Percentiles rank a stretch among this genome's conserved stretches.
These are phyloP conservation scores for Epirrita christyi DNA, from an alignment of 2,888 invertebrate species.

Conservation along the genomic window DNA sequence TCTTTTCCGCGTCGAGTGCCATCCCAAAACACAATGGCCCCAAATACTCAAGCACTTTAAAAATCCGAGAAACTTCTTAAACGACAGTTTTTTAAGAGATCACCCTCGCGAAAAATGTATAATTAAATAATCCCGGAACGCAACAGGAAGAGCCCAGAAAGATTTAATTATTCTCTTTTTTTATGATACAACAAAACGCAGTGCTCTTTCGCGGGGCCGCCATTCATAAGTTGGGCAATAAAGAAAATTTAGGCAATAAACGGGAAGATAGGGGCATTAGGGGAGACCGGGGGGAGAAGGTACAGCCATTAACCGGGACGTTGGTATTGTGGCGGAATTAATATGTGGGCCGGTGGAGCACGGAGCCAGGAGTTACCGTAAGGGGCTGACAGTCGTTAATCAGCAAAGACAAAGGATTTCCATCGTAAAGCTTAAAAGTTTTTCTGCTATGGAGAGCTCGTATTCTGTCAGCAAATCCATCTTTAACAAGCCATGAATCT, in stretches of 20 bases:
- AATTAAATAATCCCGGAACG: conserved; percentile 46
- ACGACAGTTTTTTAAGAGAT: conserved; percentile 44
- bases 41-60: conserved; percentile 34
- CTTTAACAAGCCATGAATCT: too few species aligned
- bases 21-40: conserved; percentile 29
- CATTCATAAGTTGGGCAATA: conserved; percentile 63
- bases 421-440: too few species aligned
- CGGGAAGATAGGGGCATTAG: conserved; percentile 50
- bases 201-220: conserved; percentile 33
- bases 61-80: conserved; percentile 36
- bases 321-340: conserved; percentile 59
- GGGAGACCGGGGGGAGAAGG: conserved; percentile 40
- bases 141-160: conserved; percentile 43
- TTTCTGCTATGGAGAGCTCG: too few species aligned
- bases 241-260: conserved; percentile 65
- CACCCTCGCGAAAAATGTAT: conserved; percentile 41
- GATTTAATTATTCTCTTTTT: conserved; percentile 56
- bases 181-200: conserved; percentile 44
- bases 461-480: too few species aligned
- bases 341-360: conserved; percentile 47
- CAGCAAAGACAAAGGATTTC: too few species aligned
- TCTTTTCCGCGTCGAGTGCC: conserved; percentile 30
- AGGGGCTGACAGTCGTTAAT: conserved; percentile 4
- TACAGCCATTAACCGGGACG: conserved; percentile 54
- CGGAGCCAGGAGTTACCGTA: conserved; percentile 9